These are phyloP conservation scores for Betta splendens DNA, from an alignment of 2,797 vertebrate genomes.

Conservation along the genomic window DNA sequence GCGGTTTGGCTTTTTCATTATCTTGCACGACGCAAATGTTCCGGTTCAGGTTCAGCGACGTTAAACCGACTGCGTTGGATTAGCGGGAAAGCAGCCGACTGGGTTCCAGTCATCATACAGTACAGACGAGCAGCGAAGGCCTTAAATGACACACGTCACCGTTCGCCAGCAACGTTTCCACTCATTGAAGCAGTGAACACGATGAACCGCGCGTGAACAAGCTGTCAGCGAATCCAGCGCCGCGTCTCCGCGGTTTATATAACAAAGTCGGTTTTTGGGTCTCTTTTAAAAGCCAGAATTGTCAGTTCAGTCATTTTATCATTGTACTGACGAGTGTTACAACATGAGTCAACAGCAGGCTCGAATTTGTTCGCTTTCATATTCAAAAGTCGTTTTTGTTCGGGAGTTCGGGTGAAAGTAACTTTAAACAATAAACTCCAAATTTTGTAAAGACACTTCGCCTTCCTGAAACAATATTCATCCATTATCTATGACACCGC, in stretches of 20 bases:
- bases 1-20: background rate
- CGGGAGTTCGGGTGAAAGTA: conserved; percentile 32
- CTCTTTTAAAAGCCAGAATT: conserved; percentile 12
- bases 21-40: background rate
- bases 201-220: background rate
- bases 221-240: background rate
- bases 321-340: conserved; percentile 19
- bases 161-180: too few relatives aligned
- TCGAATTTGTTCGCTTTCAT: conserved; percentile 11
- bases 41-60: background rate
- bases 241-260: conserved; percentile 6
- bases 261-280: background rate
- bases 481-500: conserved; percentile 51
- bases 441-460: conserved; percentile 21
- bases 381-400: conserved; percentile 27
- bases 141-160: conserved; percentile 1
- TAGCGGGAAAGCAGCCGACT: too few relatives aligned
- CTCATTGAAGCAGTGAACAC: background rate
- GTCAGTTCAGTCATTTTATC: conserved; percentile 31
- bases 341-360: conserved; percentile 5
- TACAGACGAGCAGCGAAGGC: background rate
- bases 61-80: background rate
- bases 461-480: conserved; percentile 35
- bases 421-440: conserved; percentile 34
- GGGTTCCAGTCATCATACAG: background rate